phyloP scores from a whole-genome alignment of 1,140 invertebrate genomes.

The Palaemon carinicauda region DNA sequence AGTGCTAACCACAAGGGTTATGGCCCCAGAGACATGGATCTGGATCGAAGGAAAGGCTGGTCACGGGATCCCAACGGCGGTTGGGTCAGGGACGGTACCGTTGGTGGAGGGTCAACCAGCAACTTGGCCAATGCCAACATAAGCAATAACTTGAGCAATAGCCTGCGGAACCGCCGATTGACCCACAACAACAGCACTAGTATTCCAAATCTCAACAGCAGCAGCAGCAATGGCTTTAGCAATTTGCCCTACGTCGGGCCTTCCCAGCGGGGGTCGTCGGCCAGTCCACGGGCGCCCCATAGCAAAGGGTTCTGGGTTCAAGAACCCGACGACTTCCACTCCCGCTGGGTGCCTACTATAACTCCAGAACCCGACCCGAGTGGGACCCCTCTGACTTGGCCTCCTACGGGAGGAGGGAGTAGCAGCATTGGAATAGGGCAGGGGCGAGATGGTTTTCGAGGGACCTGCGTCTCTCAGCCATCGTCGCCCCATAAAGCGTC shows the following conservation, averaged over 20 bases:
- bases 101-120: constrained; percentile 34
- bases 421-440: background rate
- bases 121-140: constrained; percentile 37
- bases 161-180: background rate
- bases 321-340: constrained; percentile 58
- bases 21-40: background rate
- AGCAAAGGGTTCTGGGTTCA: constrained; percentile 59
- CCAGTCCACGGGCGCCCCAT: constrained; percentile 56
- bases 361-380: constrained; percentile 49
- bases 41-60: constrained; percentile 21
- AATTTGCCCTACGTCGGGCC: background rate
- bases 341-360: constrained; percentile 54
- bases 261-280: constrained; percentile 44
- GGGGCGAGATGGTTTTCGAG: background rate
- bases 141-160: constrained; percentile 37
- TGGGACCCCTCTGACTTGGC: constrained; percentile 53
- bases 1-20: no score
- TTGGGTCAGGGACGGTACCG: constrained; percentile 17
- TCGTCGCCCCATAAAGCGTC: constrained; percentile 47
- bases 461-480: constrained; percentile 34
- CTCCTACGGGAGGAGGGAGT: constrained; percentile 33
- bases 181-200: constrained; percentile 27
- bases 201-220: constrained; percentile 38
- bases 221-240: constrained; percentile 25
- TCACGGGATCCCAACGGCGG: constrained; percentile 31